Evolutionary conservation across 2,113 vertebrate genomes (phyloP).

Genomic region (Muntiacus muntjak): DNA sequence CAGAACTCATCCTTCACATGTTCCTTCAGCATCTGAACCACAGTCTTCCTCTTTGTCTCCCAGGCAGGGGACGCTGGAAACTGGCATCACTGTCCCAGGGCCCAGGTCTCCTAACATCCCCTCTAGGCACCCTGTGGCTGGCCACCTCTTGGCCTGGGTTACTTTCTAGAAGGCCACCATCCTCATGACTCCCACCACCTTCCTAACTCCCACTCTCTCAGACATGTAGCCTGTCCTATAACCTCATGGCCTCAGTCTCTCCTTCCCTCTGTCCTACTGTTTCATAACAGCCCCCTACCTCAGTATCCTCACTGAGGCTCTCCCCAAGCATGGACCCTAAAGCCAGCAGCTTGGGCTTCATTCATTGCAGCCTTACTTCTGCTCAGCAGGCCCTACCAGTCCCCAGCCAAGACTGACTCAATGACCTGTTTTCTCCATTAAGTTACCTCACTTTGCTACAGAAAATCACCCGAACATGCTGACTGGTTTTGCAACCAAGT

Average conservation of each 20-base stretch:
- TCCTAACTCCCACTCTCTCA: background rate
- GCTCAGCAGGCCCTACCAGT: background rate
- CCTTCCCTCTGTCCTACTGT: background rate
- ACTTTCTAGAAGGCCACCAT: background rate
- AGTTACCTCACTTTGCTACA: background rate
- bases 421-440: background rate
- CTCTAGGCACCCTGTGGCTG: background rate
- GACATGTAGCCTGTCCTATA: background rate
- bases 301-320: background rate
- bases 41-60: background rate
- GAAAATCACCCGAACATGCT: background rate
- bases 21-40: background rate
- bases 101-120: background rate
- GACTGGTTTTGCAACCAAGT: background rate
- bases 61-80: background rate
- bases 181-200: background rate
- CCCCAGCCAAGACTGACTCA: background rate
- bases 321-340: background rate
- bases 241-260: background rate
- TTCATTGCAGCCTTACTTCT: background rate
- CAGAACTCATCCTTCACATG: background rate
- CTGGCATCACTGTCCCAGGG: background rate
- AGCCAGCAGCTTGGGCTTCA: background rate
- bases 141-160: background rate
- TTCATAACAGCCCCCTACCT: background rate